These are phyloP conservation scores for Leuciscus waleckii DNA, from an alignment of 2,797 vertebrate genomes.

Conservation along the genomic window DNA sequence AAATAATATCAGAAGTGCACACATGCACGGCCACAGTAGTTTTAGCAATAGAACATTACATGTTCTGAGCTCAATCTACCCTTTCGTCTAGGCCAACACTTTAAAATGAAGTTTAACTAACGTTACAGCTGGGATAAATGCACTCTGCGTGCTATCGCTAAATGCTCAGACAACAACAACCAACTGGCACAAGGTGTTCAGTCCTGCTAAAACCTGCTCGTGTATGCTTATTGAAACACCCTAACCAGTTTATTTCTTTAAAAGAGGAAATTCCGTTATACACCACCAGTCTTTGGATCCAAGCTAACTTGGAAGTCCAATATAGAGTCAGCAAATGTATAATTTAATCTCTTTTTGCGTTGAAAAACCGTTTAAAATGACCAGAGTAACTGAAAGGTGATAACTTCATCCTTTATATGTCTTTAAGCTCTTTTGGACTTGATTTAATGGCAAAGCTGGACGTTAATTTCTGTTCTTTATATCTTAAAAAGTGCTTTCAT, in stretches of 20 bases:
- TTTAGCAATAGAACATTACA: neutral
- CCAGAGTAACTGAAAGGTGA: neutral
- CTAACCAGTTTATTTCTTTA: neutral
- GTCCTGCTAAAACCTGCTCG: neutral
- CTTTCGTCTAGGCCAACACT: neutral
- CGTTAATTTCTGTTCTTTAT: neutral
- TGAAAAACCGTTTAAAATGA: neutral
- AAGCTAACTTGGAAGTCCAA: neutral
- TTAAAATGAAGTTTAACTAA: slow-evolving; percentile 20
- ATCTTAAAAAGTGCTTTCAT: neutral
- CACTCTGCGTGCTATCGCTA: slow-evolving; percentile 41
- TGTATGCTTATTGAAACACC: slow-evolving; percentile 12
- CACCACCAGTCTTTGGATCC: neutral
- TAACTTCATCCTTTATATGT: neutral
- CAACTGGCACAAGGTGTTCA: slow-evolving; percentile 38
- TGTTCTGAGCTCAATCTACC: neutral
- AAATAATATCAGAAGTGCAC: neutral
- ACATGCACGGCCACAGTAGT: neutral
- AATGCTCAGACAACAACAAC: slow-evolving; percentile 47
- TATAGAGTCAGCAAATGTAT: neutral
- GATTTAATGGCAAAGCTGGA: neutral
- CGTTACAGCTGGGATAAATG: slow-evolving; percentile 7
- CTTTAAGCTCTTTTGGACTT: neutral
- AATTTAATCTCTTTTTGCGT: neutral
- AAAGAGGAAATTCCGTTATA: neutral